phyloP scores from a whole-genome alignment of 1,140 invertebrate genomes.

The Drosophila serrata region DNA sequence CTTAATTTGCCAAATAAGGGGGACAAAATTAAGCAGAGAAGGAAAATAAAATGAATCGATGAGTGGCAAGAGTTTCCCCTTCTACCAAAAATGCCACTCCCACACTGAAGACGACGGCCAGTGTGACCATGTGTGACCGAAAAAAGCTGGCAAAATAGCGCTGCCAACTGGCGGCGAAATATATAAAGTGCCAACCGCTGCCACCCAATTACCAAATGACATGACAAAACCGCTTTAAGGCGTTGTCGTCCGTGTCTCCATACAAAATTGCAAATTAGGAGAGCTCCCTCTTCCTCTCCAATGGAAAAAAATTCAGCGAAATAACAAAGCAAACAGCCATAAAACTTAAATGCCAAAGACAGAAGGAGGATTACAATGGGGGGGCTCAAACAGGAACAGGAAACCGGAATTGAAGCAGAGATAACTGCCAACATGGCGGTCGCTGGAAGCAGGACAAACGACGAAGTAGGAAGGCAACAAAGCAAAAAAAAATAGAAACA shows the following conservation, averaged over 20 bases:
- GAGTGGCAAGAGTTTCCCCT: slow-evolving; percentile 33
- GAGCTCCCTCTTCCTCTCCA: slow-evolving; percentile 37
- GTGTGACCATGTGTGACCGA: slow-evolving; percentile 57
- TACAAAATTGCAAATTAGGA: slow-evolving; percentile 85
- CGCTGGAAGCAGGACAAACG: slow-evolving; percentile 7
- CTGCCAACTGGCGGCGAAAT: slow-evolving; percentile 70
- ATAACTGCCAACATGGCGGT: slow-evolving; percentile 73
- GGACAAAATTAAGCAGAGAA: slow-evolving; percentile 42
- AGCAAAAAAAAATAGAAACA: slow-evolving; percentile 60
- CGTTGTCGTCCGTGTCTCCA: slow-evolving; percentile 63
- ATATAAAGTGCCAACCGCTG: slow-evolving; percentile 85
- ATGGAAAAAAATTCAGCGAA: slow-evolving; percentile 41
- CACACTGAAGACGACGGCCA: slow-evolving; percentile 15
- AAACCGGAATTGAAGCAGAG: slow-evolving; percentile 45
- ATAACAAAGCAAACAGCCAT: slow-evolving; percentile 71
- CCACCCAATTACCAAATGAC: slow-evolving; percentile 85
- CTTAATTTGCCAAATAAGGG: slow-evolving; percentile 67
- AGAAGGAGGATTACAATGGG: slow-evolving; percentile 38
- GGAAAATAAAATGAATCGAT: slow-evolving; percentile 5
- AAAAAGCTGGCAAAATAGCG: slow-evolving; percentile 26
- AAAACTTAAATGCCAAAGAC: slow-evolving; percentile 64
- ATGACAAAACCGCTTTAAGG: slow-evolving; percentile 85
- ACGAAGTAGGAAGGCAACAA: slow-evolving; percentile 8
- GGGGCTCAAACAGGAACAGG: slow-evolving; percentile 13
- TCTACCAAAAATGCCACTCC: slow-evolving; percentile 7